Evolutionary conservation across 2,888 invertebrate genomes (phyloP).

Genomic region (Chymomyza fuscimana): DNA sequence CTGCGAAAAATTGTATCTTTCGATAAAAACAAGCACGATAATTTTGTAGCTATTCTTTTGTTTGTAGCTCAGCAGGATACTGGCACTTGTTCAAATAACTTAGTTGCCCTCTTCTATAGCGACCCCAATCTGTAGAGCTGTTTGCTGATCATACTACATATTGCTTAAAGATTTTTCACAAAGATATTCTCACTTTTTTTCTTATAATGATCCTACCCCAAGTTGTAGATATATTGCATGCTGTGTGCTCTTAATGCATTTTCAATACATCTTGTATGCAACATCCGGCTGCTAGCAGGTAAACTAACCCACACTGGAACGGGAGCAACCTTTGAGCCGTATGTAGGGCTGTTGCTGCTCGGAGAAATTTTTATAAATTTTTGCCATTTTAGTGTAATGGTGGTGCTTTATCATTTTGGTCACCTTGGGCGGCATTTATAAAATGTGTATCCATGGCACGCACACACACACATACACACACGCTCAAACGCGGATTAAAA

Average conservation of each 20-base stretch:
- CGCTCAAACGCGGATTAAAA: slow-evolving; percentile 58
- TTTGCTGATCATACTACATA: slow-evolving; percentile 31
- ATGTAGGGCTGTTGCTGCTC: slow-evolving; percentile 23
- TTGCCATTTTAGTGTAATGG: slow-evolving; percentile 28
- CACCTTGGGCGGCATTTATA: slow-evolving; percentile 69
- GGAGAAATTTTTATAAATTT: neutral
- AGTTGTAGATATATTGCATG: slow-evolving; percentile 41
- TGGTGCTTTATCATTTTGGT: slow-evolving; percentile 70
- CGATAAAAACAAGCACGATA: neutral
- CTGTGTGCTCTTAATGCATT: neutral
- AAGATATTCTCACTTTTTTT: slow-evolving; percentile 44
- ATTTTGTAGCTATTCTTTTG: neutral
- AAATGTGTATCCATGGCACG: slow-evolving; percentile 59
- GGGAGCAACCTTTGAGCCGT: slow-evolving; percentile 10
- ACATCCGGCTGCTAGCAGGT: slow-evolving; percentile 51
- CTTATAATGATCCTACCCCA: slow-evolving; percentile 42
- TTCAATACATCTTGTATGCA: slow-evolving; percentile 29
- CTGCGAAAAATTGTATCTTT: neutral
- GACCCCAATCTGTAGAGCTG: slow-evolving; percentile 63
- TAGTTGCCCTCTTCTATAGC: neutral
- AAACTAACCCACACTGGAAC: slow-evolving; percentile 15
- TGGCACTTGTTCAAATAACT: neutral
- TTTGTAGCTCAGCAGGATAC: neutral
- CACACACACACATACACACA: slow-evolving; percentile 39
- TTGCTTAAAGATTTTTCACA: slow-evolving; percentile 54